Conservation (phyloP, 2,888 invertebrate genomes). For the Lasioglossum lativentre region DNA sequence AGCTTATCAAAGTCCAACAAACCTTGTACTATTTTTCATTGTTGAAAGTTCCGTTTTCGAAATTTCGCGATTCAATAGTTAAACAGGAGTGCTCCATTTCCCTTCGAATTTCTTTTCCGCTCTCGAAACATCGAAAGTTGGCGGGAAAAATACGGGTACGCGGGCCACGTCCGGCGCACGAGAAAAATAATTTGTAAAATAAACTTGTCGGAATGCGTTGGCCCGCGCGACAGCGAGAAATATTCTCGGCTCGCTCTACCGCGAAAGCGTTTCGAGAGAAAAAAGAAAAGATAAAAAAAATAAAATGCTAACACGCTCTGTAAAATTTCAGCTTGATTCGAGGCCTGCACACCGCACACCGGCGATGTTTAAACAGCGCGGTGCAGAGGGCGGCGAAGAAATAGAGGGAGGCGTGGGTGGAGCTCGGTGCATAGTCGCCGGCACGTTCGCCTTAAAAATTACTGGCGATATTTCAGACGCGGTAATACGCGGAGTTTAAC, state of each 20-base stretch:
- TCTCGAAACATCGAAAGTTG: constrained; percentile 32
- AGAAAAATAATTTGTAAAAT: constrained; percentile 61
- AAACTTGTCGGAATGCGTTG: constrained; percentile 38
- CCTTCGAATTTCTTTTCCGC: background rate
- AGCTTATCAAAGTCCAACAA: constrained; percentile 28
- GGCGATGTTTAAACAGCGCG: constrained; percentile 50
- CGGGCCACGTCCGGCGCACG: background rate
- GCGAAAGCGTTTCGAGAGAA: constrained; percentile 38
- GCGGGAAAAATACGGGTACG: constrained; percentile 7
- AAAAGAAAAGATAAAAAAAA: background rate
- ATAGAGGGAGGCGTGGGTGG: constrained; percentile 25
- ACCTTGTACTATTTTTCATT: constrained; percentile 14
- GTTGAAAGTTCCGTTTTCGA: constrained; percentile 32
- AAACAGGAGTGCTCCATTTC: constrained; percentile 8
- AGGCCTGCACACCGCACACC: background rate
- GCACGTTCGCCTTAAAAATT: constrained; percentile 80
- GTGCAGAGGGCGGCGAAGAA: constrained; percentile 40
- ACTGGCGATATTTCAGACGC: constrained; percentile 78
- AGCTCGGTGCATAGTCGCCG: constrained; percentile 45
- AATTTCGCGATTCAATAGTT: constrained; percentile 25
- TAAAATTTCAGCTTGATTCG: constrained; percentile 61
- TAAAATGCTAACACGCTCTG: constrained; percentile 26
- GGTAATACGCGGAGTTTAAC: constrained; percentile 80
- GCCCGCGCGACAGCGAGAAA: constrained; percentile 33
- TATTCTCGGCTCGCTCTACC: constrained; percentile 34